A percentile compares a stretch with the other conserved stretches of the same genome.
Evolutionary conservation across 2,113 vertebrate genomes (phyloP).

Genomic region (Oryzias woworae): DNA sequence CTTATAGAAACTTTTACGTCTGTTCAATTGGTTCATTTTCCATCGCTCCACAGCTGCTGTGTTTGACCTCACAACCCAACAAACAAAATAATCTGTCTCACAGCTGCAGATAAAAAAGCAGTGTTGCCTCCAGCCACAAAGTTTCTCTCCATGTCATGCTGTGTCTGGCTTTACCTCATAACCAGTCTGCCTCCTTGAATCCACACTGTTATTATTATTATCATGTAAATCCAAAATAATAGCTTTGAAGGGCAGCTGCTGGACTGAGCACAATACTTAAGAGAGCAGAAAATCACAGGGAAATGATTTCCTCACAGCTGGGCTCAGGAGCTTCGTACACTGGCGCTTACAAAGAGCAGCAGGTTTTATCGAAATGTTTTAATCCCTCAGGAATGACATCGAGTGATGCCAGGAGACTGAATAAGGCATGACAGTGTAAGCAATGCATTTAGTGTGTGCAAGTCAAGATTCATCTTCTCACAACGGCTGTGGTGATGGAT

Average conservation of each 20-base stretch:
- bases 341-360: background rate
- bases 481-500: background rate
- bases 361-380: background rate
- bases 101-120: background rate
- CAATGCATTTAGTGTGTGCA: background rate
- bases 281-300: constrained; percentile 15
- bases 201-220: background rate
- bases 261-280: constrained; percentile 11
- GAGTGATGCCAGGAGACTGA: background rate
- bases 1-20: no score
- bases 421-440: background rate
- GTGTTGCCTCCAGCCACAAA: background rate
- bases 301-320: constrained; percentile 18
- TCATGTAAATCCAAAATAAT: constrained; percentile 24
- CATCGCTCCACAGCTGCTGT: background rate
- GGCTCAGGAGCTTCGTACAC: background rate
- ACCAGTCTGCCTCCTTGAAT: background rate
- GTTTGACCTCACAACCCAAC: background rate
- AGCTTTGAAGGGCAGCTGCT: constrained; percentile 6
- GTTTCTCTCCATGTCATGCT: constrained; percentile 1
- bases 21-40: background rate
- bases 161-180: background rate
- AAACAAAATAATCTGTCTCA: constrained; percentile 21
- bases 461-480: background rate
- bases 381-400: constrained; percentile 7